These are phyloP conservation scores for Porites lobata DNA, from an alignment of 92 coral and sea anemone species.

Conservation along the genomic window DNA sequence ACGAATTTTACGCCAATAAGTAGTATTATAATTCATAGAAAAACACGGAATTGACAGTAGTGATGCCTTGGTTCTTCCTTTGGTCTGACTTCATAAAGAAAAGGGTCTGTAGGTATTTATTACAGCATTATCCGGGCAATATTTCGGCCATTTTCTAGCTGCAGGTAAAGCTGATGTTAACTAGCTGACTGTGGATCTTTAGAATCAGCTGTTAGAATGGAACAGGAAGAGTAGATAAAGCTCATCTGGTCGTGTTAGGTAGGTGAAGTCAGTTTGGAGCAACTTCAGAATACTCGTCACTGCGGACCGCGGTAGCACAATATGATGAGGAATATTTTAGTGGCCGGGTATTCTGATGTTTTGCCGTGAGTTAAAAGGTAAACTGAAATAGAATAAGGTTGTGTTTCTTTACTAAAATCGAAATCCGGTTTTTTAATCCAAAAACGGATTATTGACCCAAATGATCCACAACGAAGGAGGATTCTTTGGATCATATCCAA, in stretches of 20 bases:
- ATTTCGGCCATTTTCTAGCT: slow-evolving; percentile 86
- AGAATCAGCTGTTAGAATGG: slow-evolving; percentile 69
- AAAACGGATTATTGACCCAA: no score
- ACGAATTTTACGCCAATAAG: slow-evolving; percentile 18
- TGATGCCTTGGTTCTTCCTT: slow-evolving; percentile 99
- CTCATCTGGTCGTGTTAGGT: slow-evolving; percentile 95
- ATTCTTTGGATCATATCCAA: no score
- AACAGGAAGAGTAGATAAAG: slow-evolving; percentile 97
- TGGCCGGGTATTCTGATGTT: no score
- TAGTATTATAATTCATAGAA: not conserved
- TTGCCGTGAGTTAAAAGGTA: no score
- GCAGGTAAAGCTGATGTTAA: slow-evolving; percentile 98
- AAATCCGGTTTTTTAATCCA: no score
- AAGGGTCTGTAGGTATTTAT: slow-evolving; percentile 97
- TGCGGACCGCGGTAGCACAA: no score
- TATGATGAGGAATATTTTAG: no score
- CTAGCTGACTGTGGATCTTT: slow-evolving; percentile 97
- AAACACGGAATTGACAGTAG: slow-evolving; percentile 47
- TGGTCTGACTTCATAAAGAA: slow-evolving; percentile 99
- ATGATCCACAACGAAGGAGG: no score
- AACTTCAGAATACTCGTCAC: no score
- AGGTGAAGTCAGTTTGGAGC: slow-evolving; percentile 36
- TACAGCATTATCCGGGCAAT: slow-evolving; percentile 82
- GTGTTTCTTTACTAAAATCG: no score
- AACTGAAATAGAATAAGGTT: no score